Base-by-base conservation (phyloP, 30 jellyfish, hydroid and myxozoan genomes). In the Clytia hemisphaerica region DNA sequence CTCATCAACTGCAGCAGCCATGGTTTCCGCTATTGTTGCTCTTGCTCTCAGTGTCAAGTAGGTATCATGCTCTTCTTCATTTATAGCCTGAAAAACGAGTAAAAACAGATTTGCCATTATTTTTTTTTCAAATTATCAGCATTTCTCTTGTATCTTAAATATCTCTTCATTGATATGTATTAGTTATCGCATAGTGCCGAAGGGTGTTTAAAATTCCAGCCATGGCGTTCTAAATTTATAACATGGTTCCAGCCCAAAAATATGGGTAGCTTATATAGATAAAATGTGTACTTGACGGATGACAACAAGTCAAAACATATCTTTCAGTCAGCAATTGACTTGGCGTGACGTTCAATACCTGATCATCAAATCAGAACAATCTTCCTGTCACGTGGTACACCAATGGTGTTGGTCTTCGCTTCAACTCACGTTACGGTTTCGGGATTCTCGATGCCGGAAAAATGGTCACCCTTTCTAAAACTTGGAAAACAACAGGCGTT, bases 331-430 rank as follows among this genome's bases (percentile, higher is more conserved):
- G 24, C 19, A 46, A n/a, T 31, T 46, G 4, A 46, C 60, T 3
- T 46, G 60, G 60, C 3, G 71, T 2, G 71, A 57, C 28, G 45
- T 57, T 57, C 71, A 24, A 24, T 31, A 57, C 14, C 28, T 57
- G 28, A 4, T 57, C 71, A n/a, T 57, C 71, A 26, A 57, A 33
- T 57, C 58, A 26, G 31, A 31, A 26, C 19, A 57, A 57, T 57
- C 31, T 24, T 4, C 16, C 71, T 4, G 71, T 24, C 14, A 40
- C 3, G 45, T 57, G 71, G 71, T 18, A 2, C 3, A 28, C 5
- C 16, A 57, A 57, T 31, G 71, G 71, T 24, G 71, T 40, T 26
- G 71, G 71, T 57, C 28, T 57, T 24, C 71, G 31, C 2, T 28
- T 57, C 14, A 57, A 40, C 28, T 33, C 38, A 16, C 71, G 31